These are phyloP conservation scores for Drosophila bunnanda DNA, from an alignment of 2,888 invertebrate genomes.

Conservation along the genomic window DNA sequence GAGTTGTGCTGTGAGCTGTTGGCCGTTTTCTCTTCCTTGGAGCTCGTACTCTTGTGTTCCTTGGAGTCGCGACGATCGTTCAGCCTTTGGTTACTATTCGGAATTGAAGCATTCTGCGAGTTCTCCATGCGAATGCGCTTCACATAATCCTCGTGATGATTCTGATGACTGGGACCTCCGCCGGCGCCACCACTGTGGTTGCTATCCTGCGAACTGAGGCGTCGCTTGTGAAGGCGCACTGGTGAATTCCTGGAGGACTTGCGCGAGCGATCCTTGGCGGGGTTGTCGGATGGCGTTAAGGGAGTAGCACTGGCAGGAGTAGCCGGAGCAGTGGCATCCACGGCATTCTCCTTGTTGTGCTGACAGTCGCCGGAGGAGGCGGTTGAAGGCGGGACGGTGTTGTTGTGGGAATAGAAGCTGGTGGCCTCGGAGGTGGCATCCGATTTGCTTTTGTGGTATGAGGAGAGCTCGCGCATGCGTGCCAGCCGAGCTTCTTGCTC, in stretches of 20 bases:
- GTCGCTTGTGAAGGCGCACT: conserved; percentile 86
- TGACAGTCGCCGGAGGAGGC: conserved; percentile 63
- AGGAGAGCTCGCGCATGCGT: conserved; percentile 73
- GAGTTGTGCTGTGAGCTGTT: conserved; percentile 34
- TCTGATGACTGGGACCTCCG: conserved; percentile 22
- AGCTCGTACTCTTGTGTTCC: conserved; percentile 53
- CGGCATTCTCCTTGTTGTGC: conserved; percentile 80
- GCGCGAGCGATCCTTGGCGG: conserved; percentile 74
- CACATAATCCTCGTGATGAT: conserved; percentile 77
- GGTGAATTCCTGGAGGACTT: conserved; percentile 82
- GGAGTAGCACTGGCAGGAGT: conserved; percentile 12
- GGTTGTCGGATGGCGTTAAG: conserved; percentile 3
- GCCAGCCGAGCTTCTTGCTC: conserved; percentile 69
- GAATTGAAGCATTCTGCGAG: conserved; percentile 37
- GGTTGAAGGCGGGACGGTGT: conserved; percentile 28
- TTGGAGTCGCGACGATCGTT: conserved; percentile 76
- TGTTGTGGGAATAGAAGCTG: conserved; percentile 62
- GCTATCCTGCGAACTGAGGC: conserved; percentile 92
- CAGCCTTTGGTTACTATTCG: conserved; percentile 54
- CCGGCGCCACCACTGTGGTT: conserved; percentile 61
- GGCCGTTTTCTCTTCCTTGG: conserved; percentile 60
- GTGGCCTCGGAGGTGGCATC: conserved; percentile 65
- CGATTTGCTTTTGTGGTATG: conserved; percentile 67
- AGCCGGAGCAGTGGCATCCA: conserved; percentile 16
- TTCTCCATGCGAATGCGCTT: conserved; percentile 83